Conservation (phyloP, 2,113 vertebrate genomes). For the Tachysurus vachellii region DNA sequence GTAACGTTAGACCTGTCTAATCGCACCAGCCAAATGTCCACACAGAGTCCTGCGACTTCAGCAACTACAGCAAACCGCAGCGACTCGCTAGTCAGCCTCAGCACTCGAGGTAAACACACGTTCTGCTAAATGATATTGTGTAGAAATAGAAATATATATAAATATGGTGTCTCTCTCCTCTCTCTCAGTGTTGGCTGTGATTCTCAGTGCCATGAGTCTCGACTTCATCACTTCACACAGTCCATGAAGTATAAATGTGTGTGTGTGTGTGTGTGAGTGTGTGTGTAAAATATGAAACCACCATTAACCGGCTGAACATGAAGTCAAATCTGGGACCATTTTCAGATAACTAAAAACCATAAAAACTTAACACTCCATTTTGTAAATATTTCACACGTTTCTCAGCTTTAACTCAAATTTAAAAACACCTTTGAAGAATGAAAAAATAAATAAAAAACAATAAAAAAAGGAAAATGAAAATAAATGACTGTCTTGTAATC, state of each 20-base stretch:
- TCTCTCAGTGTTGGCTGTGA: background rate
- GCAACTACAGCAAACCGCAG: background rate
- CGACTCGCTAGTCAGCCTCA: background rate
- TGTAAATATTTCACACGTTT: background rate
- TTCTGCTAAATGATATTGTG: too few species aligned
- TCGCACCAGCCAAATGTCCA: too few species aligned
- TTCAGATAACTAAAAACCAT: background rate
- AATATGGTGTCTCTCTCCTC: background rate
- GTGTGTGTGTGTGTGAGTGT: background rate
- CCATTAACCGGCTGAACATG: background rate
- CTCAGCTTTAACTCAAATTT: background rate
- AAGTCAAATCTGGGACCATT: background rate
- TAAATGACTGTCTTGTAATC: background rate
- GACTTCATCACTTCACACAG: background rate
- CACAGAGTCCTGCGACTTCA: background rate
- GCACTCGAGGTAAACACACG: background rate
- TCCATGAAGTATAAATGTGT: constrained; percentile 2
- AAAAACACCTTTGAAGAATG: background rate
- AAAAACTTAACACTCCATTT: background rate
- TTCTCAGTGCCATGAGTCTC: constrained; percentile 5
- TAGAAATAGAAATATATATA: background rate
- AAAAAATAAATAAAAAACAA: too few species aligned
- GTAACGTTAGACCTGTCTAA: too few species aligned
- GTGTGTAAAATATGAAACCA: background rate
- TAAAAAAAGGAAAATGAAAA: background rate